Base-by-base conservation (phyloP, 2,797 vertebrate genomes). In the Lophius americanus region DNA sequence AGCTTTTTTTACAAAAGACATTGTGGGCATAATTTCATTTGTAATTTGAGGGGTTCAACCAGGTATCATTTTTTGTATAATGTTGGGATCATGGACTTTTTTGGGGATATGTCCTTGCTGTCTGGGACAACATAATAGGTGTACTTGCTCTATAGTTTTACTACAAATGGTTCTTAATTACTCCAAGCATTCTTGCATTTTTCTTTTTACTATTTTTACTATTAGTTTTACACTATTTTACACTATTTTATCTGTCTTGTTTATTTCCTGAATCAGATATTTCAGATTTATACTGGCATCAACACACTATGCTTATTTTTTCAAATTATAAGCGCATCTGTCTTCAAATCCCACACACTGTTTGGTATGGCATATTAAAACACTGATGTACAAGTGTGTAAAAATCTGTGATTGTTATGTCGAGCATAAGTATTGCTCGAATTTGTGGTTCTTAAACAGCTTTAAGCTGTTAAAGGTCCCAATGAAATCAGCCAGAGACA, bases 401-500 rank as follows among this genome's bases (percentile, higher is more conserved):
- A 56, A 50, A 44, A 47, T 73, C 55, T 50, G 36, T 46, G 14
- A 51, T 41, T 10, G 0, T 56, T 72, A 50, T 64, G 59, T 82
- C 52, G 62, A 50, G 46, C 51, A 75, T 38, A 55, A 69, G 51
- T 50, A 63, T 70, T 46, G 49, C 48, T 73, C 67, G 23, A 51
- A 33, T 49, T 54, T 52, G 36, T 32, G 52, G 35, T 42, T 62
- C 51, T 59, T 70, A 55, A 62, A 69, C 3, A 36, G 42, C 44
- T 62, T 75, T 59, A 37, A 77, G 63, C 67, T n/a, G n/a, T n/a
- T n/a, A n/a, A n/a, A n/a, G 47, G 75, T 60, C 54, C 41, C 63
- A 78, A 71, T 73, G 51, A 57, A 75, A 59, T 68, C 75, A 69
- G 39, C 61, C 49, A 51, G 61, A 78, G 71, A 78, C 69, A 54